Base-by-base conservation (phyloP, 2,797 vertebrate species). In the Gymnothorax reevesii region DNA sequence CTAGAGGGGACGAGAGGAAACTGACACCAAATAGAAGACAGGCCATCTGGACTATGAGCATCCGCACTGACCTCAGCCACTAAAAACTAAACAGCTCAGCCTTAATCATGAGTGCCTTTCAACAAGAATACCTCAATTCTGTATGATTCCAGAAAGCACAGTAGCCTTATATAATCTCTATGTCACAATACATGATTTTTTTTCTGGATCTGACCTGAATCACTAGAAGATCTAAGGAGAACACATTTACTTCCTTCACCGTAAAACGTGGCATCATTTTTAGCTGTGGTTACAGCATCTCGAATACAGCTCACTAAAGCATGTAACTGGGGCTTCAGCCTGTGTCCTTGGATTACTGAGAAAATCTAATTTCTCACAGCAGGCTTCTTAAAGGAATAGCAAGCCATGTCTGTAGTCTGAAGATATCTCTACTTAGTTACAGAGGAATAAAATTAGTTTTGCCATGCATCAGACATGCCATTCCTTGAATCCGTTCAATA, bases 1-100 rank as follows among this genome's bases (percentile, higher is more conserved):
- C 25, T 83, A 25, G n/a, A 83, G 12, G 57, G 82, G n/a, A 33
- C 82, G 6, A 83, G 57, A 83, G 82, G 82, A 80, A 83, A 83
- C 25, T 12, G 82, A 59, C 57, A 60, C 82, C 55, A 83, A 33
- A 83, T 57, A 57, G 27, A 77, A 83, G 82, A 9, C 17, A 57
- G 57, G 25, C 82, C 82, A 83, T 60, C 27, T 62, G 82, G 82
- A 83, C 17, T 27, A 59, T 59, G 82, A 3, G 54, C 12, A 27
- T 57, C 82, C 82, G 59, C 8, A n/a, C 20, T 80, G 49, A n/a
- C 52, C 52, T 54, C 17, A 10, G 77, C 22, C 52, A 3, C 52
- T 33, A 22, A 80, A 55, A 80, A 49, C 25, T 2, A 80, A 80
- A 77, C 52, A 49, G 52, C 73, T 17, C 12, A 27, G 20, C 49